These are phyloP conservation scores for Drosophila paulistorum DNA, from an alignment of 1,140 invertebrate genomes.

Conservation along the genomic window DNA sequence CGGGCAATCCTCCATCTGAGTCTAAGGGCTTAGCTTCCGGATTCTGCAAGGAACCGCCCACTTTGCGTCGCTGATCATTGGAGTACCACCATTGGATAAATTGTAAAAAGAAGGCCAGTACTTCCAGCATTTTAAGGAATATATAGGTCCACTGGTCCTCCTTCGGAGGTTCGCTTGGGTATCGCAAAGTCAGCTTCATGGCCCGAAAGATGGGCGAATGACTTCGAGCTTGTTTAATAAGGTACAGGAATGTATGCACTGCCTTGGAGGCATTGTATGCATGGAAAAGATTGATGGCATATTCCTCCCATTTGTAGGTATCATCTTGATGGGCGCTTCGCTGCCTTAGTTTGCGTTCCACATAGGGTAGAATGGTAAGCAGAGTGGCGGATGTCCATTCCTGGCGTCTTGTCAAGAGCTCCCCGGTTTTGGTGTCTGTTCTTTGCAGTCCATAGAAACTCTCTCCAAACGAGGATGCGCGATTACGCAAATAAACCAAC, in stretches of 20 bases:
- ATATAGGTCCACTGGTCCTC: slow-evolving; percentile 74
- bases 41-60: slow-evolving; percentile 65
- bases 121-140: slow-evolving; percentile 72
- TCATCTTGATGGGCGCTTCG: slow-evolving; percentile 61
- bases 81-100: slow-evolving; percentile 83
- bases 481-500: slow-evolving; percentile 72
- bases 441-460: slow-evolving; percentile 79
- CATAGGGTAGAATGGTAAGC: slow-evolving; percentile 64
- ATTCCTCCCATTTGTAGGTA: slow-evolving; percentile 52
- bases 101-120: slow-evolving; percentile 78
- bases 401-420: slow-evolving; percentile 52
- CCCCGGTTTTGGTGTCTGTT: slow-evolving; percentile 57
- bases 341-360: slow-evolving; percentile 63
- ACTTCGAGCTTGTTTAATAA: slow-evolving; percentile 65
- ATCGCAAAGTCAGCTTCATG: slow-evolving; percentile 61
- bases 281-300: slow-evolving; percentile 64
- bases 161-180: slow-evolving; percentile 62
- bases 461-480: slow-evolving; percentile 74
- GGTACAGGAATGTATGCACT: slow-evolving; percentile 72
- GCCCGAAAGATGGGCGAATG: slow-evolving; percentile 69
- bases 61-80: slow-evolving; percentile 70
- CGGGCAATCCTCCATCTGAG: not conserved
- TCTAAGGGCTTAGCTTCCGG: slow-evolving; percentile 44
- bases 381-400: slow-evolving; percentile 66
- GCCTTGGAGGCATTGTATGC: slow-evolving; percentile 70